These are phyloP conservation scores for Gryllus longicercus DNA, from an alignment of 2,888 invertebrate genomes.

Conservation along the genomic window DNA sequence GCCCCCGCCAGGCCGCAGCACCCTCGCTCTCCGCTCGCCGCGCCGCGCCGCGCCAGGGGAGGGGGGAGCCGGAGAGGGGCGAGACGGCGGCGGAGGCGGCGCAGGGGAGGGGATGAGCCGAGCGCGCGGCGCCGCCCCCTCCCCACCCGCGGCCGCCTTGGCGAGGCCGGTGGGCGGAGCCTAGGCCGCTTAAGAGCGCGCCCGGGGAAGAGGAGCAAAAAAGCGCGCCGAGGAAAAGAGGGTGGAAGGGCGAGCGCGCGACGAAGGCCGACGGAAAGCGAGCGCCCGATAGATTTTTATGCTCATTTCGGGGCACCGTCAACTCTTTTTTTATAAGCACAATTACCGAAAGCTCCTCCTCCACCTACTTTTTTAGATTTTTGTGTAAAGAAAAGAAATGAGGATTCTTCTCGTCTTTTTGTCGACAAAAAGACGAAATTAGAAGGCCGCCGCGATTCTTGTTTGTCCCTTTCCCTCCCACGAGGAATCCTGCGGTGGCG, in stretches of 20 bases:
- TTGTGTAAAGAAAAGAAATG: slow-evolving; percentile 17
- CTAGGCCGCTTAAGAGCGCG: background rate
- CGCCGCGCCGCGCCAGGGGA: background rate
- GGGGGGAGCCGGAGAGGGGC: background rate
- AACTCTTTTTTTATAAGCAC: slow-evolving; percentile 17
- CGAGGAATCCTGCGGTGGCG: background rate
- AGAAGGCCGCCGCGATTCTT: slow-evolving; percentile 6
- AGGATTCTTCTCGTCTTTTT: background rate
- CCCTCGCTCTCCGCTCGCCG: background rate
- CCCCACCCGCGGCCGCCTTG: background rate
- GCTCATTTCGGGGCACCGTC: slow-evolving; percentile 17
- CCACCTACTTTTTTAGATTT: background rate
- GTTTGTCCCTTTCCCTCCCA: background rate
- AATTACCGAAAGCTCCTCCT: slow-evolving; percentile 17
- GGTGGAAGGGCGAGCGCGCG: background rate
- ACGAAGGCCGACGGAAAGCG: background rate
- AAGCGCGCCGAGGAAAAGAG: background rate
- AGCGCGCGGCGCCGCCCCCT: slow-evolving; percentile 3
- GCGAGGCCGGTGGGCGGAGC: background rate
- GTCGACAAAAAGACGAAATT: background rate
- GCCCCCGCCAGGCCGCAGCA: background rate
- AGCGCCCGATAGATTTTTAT: slow-evolving; percentile 10
- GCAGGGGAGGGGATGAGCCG: background rate
- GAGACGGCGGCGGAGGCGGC: background rate
- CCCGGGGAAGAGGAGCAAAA: background rate